These are phyloP conservation scores for Dipodomys spectabilis DNA, from an alignment of 2,113 vertebrate genomes.

Conservation along the genomic window DNA sequence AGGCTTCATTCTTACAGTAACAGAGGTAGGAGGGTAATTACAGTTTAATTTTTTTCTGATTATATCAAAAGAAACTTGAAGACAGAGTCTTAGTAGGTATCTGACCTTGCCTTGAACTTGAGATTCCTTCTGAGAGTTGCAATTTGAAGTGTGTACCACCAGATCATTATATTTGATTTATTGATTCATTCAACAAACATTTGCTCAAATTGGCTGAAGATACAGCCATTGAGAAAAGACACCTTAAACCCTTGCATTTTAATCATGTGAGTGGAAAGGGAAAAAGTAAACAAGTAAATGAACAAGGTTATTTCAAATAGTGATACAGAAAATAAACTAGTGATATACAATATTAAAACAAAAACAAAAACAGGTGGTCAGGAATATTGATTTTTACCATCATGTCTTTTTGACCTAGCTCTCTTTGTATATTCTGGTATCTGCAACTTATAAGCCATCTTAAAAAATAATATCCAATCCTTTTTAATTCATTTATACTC, in stretches of 20 bases:
- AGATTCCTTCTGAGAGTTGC: background rate
- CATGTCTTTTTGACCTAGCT: background rate
- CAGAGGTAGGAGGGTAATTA: conserved; percentile 82
- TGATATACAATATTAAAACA: background rate
- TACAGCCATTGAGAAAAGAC: conserved; percentile 9
- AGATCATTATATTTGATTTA: background rate
- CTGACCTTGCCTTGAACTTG: background rate
- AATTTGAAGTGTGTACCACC: background rate
- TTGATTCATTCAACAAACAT: background rate
- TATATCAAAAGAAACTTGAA: background rate
- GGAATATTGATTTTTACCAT: background rate
- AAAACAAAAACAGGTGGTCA: background rate
- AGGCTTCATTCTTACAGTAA: conserved; percentile 89
- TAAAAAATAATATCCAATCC: background rate
- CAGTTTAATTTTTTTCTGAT: background rate
- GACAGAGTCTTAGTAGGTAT: background rate
- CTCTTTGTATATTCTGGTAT: background rate
- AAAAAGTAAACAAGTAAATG: background rate
- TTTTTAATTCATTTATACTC: conserved; percentile 45
- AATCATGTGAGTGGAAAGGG: background rate
- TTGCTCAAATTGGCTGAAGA: background rate
- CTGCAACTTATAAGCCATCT: background rate
- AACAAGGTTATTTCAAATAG: background rate
- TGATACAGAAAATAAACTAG: conserved; percentile 31
- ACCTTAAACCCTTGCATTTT: background rate